phyloP scores from a whole-genome alignment of 2,888 invertebrate species.

The Rhamphomyia laevipes region DNA sequence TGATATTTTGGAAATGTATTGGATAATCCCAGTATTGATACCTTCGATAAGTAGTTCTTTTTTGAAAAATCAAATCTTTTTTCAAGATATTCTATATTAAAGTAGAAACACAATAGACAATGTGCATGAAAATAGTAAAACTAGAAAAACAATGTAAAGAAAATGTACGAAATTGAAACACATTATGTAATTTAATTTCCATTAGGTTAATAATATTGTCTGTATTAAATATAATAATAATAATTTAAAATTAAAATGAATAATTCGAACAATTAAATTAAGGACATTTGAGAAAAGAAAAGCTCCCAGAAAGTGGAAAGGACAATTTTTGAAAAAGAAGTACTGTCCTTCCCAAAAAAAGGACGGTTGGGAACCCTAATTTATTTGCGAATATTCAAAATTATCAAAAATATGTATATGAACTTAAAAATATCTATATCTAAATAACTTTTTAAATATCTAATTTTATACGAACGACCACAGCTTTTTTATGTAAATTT shows the following conservation, averaged over 20 bases:
- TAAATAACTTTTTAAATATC: too few relatives aligned
- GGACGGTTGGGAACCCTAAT: not conserved
- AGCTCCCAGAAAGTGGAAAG: not conserved
- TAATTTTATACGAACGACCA: too few relatives aligned
- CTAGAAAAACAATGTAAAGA: not conserved
- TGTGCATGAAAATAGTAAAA: not conserved
- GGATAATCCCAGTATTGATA: too few relatives aligned
- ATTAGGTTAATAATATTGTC: not conserved
- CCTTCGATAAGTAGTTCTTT: too few relatives aligned
- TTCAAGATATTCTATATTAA: not conserved
- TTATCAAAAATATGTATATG: too few relatives aligned
- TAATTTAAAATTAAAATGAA: too few relatives aligned
- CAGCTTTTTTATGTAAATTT: too few relatives aligned
- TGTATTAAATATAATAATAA: not conserved
- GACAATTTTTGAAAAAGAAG: not conserved
- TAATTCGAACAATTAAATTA: not conserved
- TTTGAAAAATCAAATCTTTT: not conserved
- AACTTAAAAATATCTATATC: too few relatives aligned
- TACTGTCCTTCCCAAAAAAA: not conserved
- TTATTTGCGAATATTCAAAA: too few relatives aligned
- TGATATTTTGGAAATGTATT: too few relatives aligned
- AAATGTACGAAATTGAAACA: not conserved
- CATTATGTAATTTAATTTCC: not conserved
- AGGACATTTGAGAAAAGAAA: not conserved
- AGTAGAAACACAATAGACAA: not conserved